These are phyloP conservation scores for Ctenoplectra terminalis DNA, from an alignment of 1,140 invertebrate species.

Conservation along the genomic window DNA sequence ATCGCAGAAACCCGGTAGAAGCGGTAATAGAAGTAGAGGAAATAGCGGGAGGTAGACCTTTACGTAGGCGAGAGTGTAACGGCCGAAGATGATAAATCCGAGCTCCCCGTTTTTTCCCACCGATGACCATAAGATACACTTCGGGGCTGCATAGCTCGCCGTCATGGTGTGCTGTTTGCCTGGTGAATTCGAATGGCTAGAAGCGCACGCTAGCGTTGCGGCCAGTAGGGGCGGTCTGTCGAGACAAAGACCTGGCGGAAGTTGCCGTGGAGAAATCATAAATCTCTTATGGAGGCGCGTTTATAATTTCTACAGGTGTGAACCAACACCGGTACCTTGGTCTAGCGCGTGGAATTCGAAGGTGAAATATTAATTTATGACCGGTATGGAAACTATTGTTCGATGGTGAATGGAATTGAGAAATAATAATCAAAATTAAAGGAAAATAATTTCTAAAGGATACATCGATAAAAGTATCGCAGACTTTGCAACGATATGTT, in stretches of 20 bases:
- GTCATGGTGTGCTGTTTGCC: constrained; percentile 11
- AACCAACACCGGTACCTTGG: neutral
- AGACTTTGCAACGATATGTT: too few relatives aligned
- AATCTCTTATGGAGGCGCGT: constrained; percentile 27
- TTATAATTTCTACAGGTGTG: constrained; percentile 16
- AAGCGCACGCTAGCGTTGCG: neutral
- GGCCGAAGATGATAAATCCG: constrained; percentile 55
- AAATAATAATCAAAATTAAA: too few relatives aligned
- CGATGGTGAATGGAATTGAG: too few relatives aligned
- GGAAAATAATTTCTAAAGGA: too few relatives aligned
- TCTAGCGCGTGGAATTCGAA: neutral
- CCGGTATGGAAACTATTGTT: neutral
- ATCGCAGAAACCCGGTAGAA: neutral
- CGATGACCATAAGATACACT: constrained; percentile 4
- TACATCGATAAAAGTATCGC: too few relatives aligned
- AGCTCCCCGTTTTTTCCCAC: constrained; percentile 23
- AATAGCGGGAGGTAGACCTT: neutral
- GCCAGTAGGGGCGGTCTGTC: constrained; percentile 25
- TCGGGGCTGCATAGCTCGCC: constrained; percentile 42
- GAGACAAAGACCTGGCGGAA: constrained; percentile 39
- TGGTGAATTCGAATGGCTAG: neutral
- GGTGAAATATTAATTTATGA: neutral
- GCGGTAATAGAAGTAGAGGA: neutral
- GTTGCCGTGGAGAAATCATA: constrained; percentile 13
- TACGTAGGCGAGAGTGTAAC: constrained; percentile 18